phyloP scores from a whole-genome alignment of 2,113 vertebrate species.

The Rafetus swinhoei region DNA sequence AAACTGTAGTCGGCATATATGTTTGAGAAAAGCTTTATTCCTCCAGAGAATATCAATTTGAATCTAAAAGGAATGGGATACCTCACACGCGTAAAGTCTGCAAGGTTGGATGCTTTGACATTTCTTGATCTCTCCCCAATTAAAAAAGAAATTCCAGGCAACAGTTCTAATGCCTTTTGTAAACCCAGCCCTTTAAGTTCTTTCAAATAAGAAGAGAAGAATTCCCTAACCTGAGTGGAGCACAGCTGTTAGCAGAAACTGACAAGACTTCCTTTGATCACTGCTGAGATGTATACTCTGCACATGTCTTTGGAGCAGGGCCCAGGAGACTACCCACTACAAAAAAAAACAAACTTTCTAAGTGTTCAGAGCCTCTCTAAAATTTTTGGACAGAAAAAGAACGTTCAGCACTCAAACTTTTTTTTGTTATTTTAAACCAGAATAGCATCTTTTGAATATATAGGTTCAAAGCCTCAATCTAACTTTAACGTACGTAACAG shows the following conservation, averaged over 20 bases:
- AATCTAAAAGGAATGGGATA: not conserved
- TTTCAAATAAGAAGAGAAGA: not conserved
- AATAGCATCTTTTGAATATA: not conserved
- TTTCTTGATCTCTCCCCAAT: accelerated
- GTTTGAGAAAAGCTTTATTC: not conserved
- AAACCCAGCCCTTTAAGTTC: accelerated
- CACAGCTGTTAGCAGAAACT: accelerated
- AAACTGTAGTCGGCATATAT: not conserved
- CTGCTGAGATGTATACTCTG: not conserved
- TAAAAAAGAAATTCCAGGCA: not conserved
- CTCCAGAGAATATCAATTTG: not conserved
- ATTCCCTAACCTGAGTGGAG: accelerated
- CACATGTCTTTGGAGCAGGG: not conserved
- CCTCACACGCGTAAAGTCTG: not conserved
- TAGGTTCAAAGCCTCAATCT: not conserved
- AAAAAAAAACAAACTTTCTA: not conserved
- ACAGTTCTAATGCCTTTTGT: not conserved
- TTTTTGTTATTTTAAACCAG: not conserved
- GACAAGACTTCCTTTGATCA: accelerated
- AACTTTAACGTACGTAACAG: not conserved
- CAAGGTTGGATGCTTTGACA: accelerated
- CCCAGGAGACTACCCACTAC: accelerated
- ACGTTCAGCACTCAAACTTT: accelerated
- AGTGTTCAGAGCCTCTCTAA: not conserved
- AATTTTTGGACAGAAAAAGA: not conserved